Conservation (phyloP, 2,888 invertebrate genomes). For the Lasioglossum morio region DNA sequence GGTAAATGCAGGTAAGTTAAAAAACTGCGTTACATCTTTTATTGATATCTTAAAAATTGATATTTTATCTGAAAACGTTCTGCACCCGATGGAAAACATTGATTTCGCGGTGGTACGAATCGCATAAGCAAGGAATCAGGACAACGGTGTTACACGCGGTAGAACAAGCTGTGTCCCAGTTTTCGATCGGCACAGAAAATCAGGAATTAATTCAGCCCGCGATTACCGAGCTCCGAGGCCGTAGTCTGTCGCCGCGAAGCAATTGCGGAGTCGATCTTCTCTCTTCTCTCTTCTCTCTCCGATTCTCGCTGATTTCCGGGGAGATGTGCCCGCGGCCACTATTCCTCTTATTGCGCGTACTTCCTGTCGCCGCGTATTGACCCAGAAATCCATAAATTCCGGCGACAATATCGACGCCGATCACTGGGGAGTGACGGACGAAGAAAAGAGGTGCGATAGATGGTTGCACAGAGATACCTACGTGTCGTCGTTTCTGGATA, state of each 20-base stretch:
- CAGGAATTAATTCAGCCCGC: slow-evolving; percentile 57
- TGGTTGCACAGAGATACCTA: slow-evolving; percentile 16
- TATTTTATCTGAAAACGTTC: too few relatives aligned
- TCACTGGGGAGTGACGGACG: background rate
- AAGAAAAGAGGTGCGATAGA: slow-evolving; percentile 13
- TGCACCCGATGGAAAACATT: too few relatives aligned
- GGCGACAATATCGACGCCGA: slow-evolving; percentile 65
- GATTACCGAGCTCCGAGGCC: slow-evolving; percentile 49
- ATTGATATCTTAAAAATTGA: too few relatives aligned
- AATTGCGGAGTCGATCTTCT: slow-evolving; percentile 36
- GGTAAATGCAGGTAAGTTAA: too few relatives aligned
- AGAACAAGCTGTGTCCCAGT: slow-evolving; percentile 1
- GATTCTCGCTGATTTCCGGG: slow-evolving; percentile 44
- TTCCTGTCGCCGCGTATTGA: slow-evolving; percentile 70
- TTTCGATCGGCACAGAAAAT: slow-evolving; percentile 50
- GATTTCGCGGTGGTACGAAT: background rate
- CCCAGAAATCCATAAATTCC: slow-evolving; percentile 74
- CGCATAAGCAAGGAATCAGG: background rate
- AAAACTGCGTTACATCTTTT: too few relatives aligned
- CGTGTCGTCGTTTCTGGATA: slow-evolving; percentile 33
- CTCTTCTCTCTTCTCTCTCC: too few relatives aligned
- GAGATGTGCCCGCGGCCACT: slow-evolving; percentile 33
- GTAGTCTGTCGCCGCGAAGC: slow-evolving; percentile 38
- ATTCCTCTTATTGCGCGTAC: slow-evolving; percentile 64
- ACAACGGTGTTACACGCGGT: background rate